A percentile compares a stretch with the other conserved stretches of the same genome.
phyloP scores from a whole-genome alignment of 1,140 invertebrate species.

The Bombus confusus region DNA sequence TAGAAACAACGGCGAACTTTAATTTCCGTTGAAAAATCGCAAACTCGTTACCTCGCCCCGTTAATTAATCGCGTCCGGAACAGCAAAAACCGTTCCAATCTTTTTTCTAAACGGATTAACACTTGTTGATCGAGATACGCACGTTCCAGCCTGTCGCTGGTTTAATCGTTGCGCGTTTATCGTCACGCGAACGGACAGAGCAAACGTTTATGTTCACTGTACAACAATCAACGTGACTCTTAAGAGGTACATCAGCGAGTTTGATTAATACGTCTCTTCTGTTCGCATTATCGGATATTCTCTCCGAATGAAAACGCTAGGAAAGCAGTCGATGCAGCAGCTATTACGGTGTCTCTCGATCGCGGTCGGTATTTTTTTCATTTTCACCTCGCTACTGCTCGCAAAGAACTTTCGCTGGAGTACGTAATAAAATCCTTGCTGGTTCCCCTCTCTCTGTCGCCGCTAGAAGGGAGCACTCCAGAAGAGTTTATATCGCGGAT shows the following conservation, averaged over 20 bases:
- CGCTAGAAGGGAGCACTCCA: not conserved
- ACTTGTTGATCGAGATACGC: not conserved
- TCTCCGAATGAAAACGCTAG: not conserved
- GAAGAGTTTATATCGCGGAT: constrained; percentile 6
- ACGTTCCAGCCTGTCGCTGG: not conserved
- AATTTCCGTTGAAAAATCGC: too few relatives aligned
- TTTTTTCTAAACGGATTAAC: constrained; percentile 7
- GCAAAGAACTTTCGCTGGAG: constrained; percentile 15
- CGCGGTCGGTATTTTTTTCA: not conserved
- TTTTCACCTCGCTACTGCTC: not conserved
- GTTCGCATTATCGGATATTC: not conserved
- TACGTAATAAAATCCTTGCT: constrained; percentile 31
- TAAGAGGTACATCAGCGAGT: not conserved
- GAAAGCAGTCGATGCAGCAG: not conserved
- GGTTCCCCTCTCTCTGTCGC: too few relatives aligned
- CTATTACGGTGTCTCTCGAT: not conserved
- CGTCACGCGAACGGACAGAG: not conserved
- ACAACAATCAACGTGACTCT: too few relatives aligned
- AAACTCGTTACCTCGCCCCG: too few relatives aligned
- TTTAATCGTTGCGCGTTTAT: not conserved
- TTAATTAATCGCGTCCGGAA: not conserved
- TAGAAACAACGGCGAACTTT: too few relatives aligned
- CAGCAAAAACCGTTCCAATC: too few relatives aligned
- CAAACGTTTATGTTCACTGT: not conserved
- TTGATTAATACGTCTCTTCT: not conserved